Percentiles rank a stretch among this genome's conserved stretches.
phyloP scores from a whole-genome alignment of 2,888 invertebrate species.

The Caenorhabditis sp. region DNA sequence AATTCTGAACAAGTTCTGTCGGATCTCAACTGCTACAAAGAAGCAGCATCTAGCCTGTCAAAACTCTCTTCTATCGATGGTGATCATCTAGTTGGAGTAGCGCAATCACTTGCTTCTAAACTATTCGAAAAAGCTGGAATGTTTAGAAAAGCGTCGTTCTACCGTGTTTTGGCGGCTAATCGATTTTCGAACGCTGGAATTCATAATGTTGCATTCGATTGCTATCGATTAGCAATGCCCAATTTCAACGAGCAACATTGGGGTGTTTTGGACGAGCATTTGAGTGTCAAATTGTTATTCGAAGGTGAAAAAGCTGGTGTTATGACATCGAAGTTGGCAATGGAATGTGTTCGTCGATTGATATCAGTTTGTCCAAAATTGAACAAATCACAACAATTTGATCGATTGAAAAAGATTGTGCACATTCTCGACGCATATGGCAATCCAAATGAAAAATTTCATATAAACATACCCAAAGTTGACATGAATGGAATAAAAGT shows the following conservation, averaged over 20 bases:
- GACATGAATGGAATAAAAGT: constrained; percentile 27
- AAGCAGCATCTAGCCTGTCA: constrained; percentile 78
- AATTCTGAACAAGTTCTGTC: constrained; percentile 74
- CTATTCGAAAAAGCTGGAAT: constrained; percentile 88
- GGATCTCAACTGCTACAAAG: constrained; percentile 81
- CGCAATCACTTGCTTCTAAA: constrained; percentile 76
- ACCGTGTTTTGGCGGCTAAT: constrained; percentile 90
- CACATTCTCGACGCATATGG: constrained; percentile 21
- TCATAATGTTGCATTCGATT: constrained; percentile 44
- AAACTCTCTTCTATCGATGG: constrained; percentile 77
- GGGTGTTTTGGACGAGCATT: constrained; percentile 56
- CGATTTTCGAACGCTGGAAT: constrained; percentile 72
- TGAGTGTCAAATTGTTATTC: constrained; percentile 17
- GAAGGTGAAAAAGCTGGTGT: constrained; percentile 33
- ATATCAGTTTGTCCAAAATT: constrained; percentile 33
- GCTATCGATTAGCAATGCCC: constrained; percentile 42
- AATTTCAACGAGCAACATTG: constrained; percentile 50
- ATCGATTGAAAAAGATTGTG: constrained; percentile 19
- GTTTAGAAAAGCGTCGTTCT: constrained; percentile 75
- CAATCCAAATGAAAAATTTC: constrained; percentile 8
- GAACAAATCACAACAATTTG: constrained; percentile 6
- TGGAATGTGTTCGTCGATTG: constrained; percentile 29
- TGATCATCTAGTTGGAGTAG: constrained; percentile 81
- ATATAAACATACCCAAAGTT: constrained; percentile 18
- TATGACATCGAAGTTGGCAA: constrained; percentile 24